phyloP scores from a whole-genome alignment of 1,140 invertebrate species.

The Aricia agestis region DNA sequence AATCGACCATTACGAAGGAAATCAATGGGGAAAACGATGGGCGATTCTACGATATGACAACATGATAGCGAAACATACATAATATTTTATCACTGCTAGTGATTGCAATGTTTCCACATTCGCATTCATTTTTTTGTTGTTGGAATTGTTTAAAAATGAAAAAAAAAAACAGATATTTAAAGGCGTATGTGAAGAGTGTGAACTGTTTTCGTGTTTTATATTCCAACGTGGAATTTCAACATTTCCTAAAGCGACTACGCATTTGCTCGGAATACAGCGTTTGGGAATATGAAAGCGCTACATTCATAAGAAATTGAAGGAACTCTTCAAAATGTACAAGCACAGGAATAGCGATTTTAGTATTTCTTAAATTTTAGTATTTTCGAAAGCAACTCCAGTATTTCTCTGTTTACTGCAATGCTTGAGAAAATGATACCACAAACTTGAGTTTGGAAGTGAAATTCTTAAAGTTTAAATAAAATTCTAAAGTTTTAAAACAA shows the following conservation, averaged over 20 bases:
- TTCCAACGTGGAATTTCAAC: neutral
- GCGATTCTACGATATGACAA: conserved; percentile 38
- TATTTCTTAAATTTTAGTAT: neutral
- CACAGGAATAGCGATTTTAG: neutral
- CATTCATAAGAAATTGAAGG: neutral
- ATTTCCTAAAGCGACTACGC: neutral
- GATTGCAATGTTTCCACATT: conserved; percentile 13
- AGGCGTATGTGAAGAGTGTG: neutral
- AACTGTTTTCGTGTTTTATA: neutral
- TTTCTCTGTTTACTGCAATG: neutral
- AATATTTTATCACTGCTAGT: conserved; percentile 34
- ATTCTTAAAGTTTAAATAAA: too few species aligned
- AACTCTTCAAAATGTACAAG: neutral
- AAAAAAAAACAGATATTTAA: neutral
- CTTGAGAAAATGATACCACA: neutral
- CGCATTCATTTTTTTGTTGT: neutral
- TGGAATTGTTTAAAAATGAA: too few species aligned
- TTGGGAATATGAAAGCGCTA: conserved; percentile 2
- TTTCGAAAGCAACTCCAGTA: neutral
- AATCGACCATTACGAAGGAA: conserved; percentile 14
- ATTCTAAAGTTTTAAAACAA: too few species aligned
- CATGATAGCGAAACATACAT: conserved; percentile 37
- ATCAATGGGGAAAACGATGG: conserved; percentile 23
- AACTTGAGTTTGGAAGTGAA: too few species aligned
- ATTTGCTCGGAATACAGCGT: neutral